phyloP scores from a whole-genome alignment of 2,888 invertebrate genomes.

The Lasioglossum leucozonium region DNA sequence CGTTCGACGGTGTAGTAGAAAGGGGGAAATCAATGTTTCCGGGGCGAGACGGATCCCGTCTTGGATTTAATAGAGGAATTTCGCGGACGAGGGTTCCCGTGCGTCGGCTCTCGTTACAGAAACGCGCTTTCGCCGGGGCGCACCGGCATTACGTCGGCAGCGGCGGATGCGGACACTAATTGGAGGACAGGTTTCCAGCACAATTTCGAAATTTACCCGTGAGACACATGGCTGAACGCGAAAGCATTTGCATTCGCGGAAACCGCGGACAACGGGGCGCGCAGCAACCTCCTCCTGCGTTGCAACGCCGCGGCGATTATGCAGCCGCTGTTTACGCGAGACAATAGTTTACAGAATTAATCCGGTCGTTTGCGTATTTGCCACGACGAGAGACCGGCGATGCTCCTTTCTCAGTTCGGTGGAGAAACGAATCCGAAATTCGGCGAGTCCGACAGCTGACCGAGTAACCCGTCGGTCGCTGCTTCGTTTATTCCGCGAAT shows the following conservation, averaged over 20 bases:
- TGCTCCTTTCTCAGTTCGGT: background rate
- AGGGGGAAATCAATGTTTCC: background rate
- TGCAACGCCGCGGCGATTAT: slow-evolving; percentile 27
- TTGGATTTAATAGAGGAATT: background rate
- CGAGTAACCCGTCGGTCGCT: no score
- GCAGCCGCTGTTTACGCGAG: background rate
- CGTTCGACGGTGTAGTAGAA: background rate
- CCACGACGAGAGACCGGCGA: background rate
- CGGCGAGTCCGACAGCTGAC: no score
- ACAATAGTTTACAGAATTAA: slow-evolving; percentile 34
- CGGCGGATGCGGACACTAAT: slow-evolving; percentile 61
- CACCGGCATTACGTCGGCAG: slow-evolving; percentile 13
- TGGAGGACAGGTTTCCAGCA: slow-evolving; percentile 59
- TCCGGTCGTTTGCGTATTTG: slow-evolving; percentile 3
- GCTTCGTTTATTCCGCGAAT: no score
- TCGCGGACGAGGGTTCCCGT: background rate
- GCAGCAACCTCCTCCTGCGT: background rate
- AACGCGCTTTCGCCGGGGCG: background rate
- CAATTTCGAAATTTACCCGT: slow-evolving; percentile 61
- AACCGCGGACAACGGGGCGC: slow-evolving; percentile 38
- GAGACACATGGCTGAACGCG: slow-evolving; percentile 43
- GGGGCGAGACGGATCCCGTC: background rate
- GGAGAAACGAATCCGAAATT: no score
- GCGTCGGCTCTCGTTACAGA: background rate
- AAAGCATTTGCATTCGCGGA: slow-evolving; percentile 55